Evolutionary conservation across 2,113 vertebrate species (phyloP), one percentile per base, ranked within the genome.

Genomic region (Nycticryphes semicollaris): DNA sequence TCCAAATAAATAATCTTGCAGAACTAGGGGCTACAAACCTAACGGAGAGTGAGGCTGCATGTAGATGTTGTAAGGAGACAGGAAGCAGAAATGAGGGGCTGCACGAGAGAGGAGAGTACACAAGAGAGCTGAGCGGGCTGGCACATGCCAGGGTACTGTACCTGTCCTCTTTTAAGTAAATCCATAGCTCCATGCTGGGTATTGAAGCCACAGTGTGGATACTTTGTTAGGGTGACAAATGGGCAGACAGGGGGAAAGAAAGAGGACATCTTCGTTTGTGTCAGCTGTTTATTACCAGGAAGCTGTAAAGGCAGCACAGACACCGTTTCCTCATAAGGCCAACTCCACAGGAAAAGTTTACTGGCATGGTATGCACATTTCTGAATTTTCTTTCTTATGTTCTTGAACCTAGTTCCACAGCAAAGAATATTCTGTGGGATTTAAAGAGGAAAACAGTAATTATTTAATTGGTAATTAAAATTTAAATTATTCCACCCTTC

Each of bases 31-130:
- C 80, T 83, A 14, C 67, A 72, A 73, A 82, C 74, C 84, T 85
- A 73, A 54, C 33, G 83, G 90, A 57, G 94, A 93, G 95, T 64
- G 92, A 97, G 88, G 96, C 96, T 96, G 97, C 95, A 89, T 97
- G 97, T 96, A 86, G 93, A 74, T 95, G 74, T 93, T 96, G 80
- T 91, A 24, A 95, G 93, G 96, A 94, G 95, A 48, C n/a, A 76
- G 78, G 92, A 60, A 62, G 90, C 75, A 87, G 87, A 80, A 94
- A 69, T 45, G 94, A 95, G 74, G 93, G 91, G 66, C 89, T 85
- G 89, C 91, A 57, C 4, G 7, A 76, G 84, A 17, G 66, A 63
- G 43, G 74, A 73, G 81, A 33, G 77, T 19, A 51, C 12, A 7
- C 30, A 57, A 57, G 63, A 16, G 91, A 60, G 84, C 87, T 80